phyloP scores from a whole-genome alignment of 1,140 invertebrate genomes.

The Aphaenogaster floridana region DNA sequence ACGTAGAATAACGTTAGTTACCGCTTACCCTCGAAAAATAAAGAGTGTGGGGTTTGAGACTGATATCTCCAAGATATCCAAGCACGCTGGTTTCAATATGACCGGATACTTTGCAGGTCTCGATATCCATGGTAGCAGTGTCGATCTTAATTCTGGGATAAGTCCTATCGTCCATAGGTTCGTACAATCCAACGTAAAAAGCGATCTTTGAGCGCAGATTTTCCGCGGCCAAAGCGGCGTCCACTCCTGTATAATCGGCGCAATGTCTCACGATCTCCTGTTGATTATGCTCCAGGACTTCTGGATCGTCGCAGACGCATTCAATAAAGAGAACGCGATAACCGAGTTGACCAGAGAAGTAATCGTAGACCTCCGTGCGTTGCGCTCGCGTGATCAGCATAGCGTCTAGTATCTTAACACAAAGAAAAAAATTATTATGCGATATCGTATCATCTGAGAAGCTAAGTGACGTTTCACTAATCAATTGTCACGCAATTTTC shows the following conservation, averaged over 20 bases:
- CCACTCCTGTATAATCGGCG: constrained; percentile 95
- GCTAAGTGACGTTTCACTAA: background rate
- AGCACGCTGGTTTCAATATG: constrained; percentile 92
- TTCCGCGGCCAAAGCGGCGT: constrained; percentile 91
- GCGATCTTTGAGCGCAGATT: constrained; percentile 95
- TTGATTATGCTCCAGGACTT: constrained; percentile 94
- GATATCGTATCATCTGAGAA: background rate
- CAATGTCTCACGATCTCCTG: constrained; percentile 96
- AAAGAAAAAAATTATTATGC: constrained; percentile 30
- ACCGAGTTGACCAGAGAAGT: constrained; percentile 91
- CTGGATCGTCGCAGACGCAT: constrained; percentile 95
- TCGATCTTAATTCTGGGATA: constrained; percentile 91
- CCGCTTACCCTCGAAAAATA: constrained; percentile 91
- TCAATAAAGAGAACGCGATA: constrained; percentile 97
- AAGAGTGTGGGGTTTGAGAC: constrained; percentile 91
- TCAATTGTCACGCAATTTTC: background rate
- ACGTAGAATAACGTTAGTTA: background rate
- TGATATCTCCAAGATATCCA: constrained; percentile 93
- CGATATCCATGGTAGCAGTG: constrained; percentile 89
- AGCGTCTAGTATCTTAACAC: constrained; percentile 95
- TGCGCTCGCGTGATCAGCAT: constrained; percentile 95
- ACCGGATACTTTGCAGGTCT: constrained; percentile 88
- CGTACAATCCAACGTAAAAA: constrained; percentile 94
- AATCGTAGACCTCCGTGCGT: constrained; percentile 92
- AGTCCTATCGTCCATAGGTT: constrained; percentile 90